A percentile compares a stretch with the other conserved stretches of the same genome.
phyloP scores from a whole-genome alignment of 2,888 invertebrate species.

The Mactromeris polynyma region DNA sequence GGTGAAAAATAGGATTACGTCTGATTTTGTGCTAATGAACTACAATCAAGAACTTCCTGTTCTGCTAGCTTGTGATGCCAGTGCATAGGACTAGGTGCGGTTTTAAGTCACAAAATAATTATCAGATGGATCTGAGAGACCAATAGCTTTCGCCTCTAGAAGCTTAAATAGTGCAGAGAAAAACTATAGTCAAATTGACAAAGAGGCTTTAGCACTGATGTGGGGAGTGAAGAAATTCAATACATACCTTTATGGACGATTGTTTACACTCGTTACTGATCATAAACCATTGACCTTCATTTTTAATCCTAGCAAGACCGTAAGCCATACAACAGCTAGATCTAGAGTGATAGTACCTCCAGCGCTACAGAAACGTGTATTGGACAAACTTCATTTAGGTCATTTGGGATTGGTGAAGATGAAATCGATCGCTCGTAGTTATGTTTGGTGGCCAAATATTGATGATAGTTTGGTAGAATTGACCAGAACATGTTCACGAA shows the following conservation, averaged over 20 bases:
- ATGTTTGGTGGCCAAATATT: not conserved
- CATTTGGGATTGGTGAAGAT: not conserved
- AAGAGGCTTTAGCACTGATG: conserved; percentile 79
- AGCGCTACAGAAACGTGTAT: not conserved
- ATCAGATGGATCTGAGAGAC: conserved; percentile 54
- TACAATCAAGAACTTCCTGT: conserved; percentile 80
- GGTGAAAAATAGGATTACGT: conserved; percentile 74
- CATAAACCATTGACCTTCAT: conserved; percentile 65
- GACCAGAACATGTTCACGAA: not conserved
- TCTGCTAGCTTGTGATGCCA: conserved; percentile 86
- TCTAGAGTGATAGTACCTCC: not conserved
- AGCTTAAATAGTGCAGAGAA: conserved; percentile 66
- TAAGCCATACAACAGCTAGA: conserved; percentile 40
- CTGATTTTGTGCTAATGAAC: conserved; percentile 77
- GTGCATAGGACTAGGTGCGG: conserved; percentile 82
- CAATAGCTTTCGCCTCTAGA: conserved; percentile 72
- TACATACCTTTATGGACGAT: conserved; percentile 85
- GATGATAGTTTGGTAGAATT: not conserved
- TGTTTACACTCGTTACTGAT: conserved; percentile 82
- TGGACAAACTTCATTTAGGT: not conserved
- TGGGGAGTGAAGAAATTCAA: conserved; percentile 86
- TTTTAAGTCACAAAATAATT: conserved; percentile 70
- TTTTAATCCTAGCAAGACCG: conserved; percentile 63
- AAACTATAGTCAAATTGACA: conserved; percentile 72
- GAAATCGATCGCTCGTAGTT: not conserved